Evolutionary conservation across 2,113 vertebrate species (phyloP).

Genomic region (Rhadina sibilatrix): DNA sequence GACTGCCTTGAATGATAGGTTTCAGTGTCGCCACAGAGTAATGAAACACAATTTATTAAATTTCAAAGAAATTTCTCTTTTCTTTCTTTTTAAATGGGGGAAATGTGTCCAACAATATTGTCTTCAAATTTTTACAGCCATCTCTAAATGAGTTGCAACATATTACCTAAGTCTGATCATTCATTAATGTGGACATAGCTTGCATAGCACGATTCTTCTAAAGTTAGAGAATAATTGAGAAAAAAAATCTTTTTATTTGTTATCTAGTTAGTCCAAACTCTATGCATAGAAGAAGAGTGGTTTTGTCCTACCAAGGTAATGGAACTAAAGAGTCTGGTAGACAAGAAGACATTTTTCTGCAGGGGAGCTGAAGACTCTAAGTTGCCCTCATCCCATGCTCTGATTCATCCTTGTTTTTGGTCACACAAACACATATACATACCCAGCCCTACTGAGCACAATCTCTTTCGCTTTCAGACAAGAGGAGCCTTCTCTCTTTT

Average conservation of each 20-base stretch:
- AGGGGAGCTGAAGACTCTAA: background rate
- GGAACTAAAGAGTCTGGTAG: background rate
- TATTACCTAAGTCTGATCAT: background rate
- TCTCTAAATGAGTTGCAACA: background rate
- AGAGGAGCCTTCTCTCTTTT: background rate
- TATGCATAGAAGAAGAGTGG: background rate
- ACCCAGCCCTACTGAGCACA: background rate
- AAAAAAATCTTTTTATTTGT: background rate
- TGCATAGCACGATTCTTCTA: background rate
- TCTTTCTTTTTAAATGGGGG: background rate
- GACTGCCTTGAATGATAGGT: background rate
- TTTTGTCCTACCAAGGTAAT: background rate
- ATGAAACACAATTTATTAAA: background rate
- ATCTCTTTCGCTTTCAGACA: background rate
- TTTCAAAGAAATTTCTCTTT: background rate
- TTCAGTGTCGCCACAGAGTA: background rate
- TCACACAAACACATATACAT: too few species aligned
- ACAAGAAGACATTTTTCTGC: background rate
- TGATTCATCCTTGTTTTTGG: background rate
- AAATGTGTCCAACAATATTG: background rate
- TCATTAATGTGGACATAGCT: background rate
- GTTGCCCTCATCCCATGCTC: background rate
- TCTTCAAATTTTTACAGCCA: background rate
- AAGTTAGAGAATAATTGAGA: background rate
- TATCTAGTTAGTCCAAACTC: background rate